These are phyloP conservation scores for Pyrocoelia pectoralis DNA, from an alignment of 2,888 invertebrate genomes.

Conservation along the genomic window DNA sequence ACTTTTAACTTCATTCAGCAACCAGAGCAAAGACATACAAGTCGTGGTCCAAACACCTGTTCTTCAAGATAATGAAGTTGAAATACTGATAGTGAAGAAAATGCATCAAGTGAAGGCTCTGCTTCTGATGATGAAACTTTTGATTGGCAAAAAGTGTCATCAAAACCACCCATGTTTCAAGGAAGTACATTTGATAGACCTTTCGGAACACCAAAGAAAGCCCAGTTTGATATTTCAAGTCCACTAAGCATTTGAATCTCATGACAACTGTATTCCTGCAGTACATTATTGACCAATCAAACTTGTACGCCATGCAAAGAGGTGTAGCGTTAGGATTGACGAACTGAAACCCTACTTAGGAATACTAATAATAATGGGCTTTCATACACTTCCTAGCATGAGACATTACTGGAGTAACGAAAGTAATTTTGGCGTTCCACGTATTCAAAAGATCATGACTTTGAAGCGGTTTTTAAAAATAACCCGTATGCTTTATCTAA, in stretches of 20 bases:
- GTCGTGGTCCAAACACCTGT: no score
- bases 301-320: constrained; percentile 7
- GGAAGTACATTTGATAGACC: not conserved
- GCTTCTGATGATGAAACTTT: not conserved
- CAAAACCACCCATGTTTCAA: not conserved
- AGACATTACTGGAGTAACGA: not conserved
- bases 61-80: no score
- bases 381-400: constrained; percentile 4
- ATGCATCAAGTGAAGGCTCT: not conserved
- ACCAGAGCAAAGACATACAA: no score
- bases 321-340: not conserved
- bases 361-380: constrained; percentile 12
- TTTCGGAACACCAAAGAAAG: not conserved
- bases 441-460: not conserved
- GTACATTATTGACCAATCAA: constrained; percentile 7
- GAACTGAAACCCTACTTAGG: not conserved
- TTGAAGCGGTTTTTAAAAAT: not conserved
- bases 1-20: not conserved
- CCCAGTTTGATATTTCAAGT: not conserved
- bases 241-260: not conserved
- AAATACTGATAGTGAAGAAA: no score
- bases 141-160: not conserved
- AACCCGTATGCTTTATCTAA: not conserved
- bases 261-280: not conserved
- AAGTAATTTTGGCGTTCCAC: not conserved